Evolutionary conservation across 2,113 vertebrate species (phyloP).

Genomic region (Brachyistius frenatus): DNA sequence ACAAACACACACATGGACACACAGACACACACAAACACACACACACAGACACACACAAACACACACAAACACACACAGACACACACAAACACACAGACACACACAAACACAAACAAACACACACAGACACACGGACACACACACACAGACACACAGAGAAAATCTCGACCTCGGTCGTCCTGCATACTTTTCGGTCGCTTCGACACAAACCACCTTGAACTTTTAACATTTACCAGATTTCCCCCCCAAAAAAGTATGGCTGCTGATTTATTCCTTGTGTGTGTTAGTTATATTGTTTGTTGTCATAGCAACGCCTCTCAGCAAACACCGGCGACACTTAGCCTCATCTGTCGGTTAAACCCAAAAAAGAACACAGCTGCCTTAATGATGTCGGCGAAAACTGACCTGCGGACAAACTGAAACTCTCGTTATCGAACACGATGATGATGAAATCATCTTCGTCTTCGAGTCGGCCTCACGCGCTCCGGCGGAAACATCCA

Average conservation of each 20-base stretch:
- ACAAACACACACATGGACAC: too few relatives aligned
- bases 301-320: slow-evolving; percentile 55
- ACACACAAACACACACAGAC: too few relatives aligned
- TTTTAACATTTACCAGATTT: not conserved
- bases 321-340: slow-evolving; percentile 2
- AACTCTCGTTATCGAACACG: slow-evolving; percentile 8
- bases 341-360: slow-evolving; percentile 27
- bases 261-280: slow-evolving; percentile 29
- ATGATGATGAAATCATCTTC: slow-evolving; percentile 23
- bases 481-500: not conserved
- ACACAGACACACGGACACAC: too few relatives aligned
- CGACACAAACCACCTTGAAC: slow-evolving; percentile 2
- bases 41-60: too few relatives aligned
- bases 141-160: too few relatives aligned
- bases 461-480: slow-evolving; percentile 1
- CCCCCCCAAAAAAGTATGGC: not conserved
- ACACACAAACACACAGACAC: too few relatives aligned
- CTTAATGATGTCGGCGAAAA: slow-evolving; percentile 20
- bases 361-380: slow-evolving; percentile 15
- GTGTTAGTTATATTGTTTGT: slow-evolving; percentile 36
- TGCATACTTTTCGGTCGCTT: not conserved
- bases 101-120: too few relatives aligned
- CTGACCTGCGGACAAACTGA: slow-evolving; percentile 26
- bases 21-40: too few relatives aligned
- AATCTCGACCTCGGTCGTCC: too few relatives aligned